A percentile compares a stretch with the other conserved stretches of the same genome.
phyloP scores from a whole-genome alignment of 2,888 invertebrate species.

The Pollenia angustigena region DNA sequence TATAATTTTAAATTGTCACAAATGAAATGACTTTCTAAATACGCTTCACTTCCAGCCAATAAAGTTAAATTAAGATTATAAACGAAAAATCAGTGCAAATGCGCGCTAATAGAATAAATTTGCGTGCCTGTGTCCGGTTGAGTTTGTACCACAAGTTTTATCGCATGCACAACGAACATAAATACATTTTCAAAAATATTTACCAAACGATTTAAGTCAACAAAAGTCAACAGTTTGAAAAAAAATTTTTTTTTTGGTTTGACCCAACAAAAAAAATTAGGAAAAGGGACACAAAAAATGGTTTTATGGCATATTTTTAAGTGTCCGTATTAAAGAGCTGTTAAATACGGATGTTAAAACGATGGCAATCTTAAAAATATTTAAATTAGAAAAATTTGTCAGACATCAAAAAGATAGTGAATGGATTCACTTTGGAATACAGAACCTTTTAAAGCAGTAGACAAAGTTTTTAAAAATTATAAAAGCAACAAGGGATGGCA shows the following conservation, averaged over 20 bases:
- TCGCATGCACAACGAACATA: background rate
- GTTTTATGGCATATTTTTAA: conserved; percentile 15
- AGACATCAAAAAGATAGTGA: no score
- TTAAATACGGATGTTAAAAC: background rate
- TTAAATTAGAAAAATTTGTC: background rate
- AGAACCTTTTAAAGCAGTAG: no score
- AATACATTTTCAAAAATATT: conserved; percentile 28
- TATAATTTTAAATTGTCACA: background rate
- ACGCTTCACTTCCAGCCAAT: background rate
- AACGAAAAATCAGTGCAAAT: conserved; percentile 7
- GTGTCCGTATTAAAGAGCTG: background rate
- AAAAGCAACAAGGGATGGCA: no score
- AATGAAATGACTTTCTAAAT: background rate
- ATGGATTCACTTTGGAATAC: no score
- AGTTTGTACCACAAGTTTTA: background rate
- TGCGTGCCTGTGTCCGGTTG: background rate
- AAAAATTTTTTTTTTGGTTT: conserved; percentile 14
- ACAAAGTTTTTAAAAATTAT: no score
- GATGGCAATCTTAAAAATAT: background rate
- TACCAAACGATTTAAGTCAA: conserved; percentile 47
- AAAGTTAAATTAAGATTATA: background rate
- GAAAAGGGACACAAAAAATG: conserved; percentile 7
- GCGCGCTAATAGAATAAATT: background rate
- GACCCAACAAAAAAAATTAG: conserved; percentile 10
- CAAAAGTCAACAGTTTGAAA: conserved; percentile 51